Conservation (phyloP, 2,888 invertebrate species). For the Scaptomyza caliginosa region DNA sequence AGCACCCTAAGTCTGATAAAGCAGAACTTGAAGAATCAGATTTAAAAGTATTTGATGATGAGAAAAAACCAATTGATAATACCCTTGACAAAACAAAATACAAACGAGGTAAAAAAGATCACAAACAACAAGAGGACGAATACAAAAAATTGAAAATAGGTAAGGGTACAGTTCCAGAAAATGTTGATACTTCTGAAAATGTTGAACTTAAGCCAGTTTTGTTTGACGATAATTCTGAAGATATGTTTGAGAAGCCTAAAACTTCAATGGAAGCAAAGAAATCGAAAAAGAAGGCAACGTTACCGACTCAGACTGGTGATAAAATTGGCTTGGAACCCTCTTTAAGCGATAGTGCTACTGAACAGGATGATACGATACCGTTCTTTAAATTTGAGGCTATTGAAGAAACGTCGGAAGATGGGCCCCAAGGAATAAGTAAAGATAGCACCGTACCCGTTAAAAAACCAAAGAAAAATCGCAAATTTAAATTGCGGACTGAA, state of each 20-base stretch:
- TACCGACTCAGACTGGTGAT: conserved; percentile 51
- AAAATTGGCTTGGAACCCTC: conserved; percentile 55
- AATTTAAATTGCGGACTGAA: conserved; percentile 82
- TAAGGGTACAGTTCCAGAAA: conserved; percentile 77
- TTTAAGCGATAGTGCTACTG: conserved; percentile 49
- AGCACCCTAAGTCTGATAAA: conserved; percentile 86
- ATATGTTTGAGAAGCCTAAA: conserved; percentile 22
- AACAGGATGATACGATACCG: conserved; percentile 61
- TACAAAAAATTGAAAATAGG: conserved; percentile 75
- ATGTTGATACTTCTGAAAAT: conserved; percentile 80
- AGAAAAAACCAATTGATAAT: conserved; percentile 57
- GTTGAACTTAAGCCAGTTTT: conserved; percentile 77
- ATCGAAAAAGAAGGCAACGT: conserved; percentile 62
- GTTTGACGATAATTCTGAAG: conserved; percentile 38
- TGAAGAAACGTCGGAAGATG: conserved; percentile 69
- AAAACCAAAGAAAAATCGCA: conserved; percentile 77
- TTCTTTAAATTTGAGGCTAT: conserved; percentile 69
- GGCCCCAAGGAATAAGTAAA: conserved; percentile 55
- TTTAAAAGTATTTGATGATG: conserved; percentile 69
- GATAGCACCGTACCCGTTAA: conserved; percentile 61
- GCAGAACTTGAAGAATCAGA: conserved; percentile 86
- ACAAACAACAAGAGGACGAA: conserved; percentile 58
- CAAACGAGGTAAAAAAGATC: conserved; percentile 74
- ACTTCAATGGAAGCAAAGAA: conserved; percentile 50
- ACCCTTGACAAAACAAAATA: conserved; percentile 81